phyloP scores from a whole-genome alignment of 2,888 invertebrate species.

The Lacanobia oleracea region DNA sequence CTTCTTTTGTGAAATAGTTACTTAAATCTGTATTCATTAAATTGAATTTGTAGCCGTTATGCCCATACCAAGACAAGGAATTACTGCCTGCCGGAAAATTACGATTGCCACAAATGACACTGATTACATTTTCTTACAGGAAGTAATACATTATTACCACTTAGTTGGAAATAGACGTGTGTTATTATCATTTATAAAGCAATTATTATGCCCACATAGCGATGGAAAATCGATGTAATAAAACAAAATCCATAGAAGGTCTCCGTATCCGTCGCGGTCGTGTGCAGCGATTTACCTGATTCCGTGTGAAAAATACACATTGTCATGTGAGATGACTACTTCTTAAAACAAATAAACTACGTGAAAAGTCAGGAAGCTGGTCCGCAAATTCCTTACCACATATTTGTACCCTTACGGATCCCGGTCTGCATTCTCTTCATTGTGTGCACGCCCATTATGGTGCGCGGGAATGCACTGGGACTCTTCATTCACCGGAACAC shows the following conservation, averaged over 20 bases:
- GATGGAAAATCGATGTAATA: slow-evolving; percentile 61
- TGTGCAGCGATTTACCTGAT: neutral
- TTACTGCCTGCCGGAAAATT: slow-evolving; percentile 55
- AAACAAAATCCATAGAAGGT: slow-evolving; percentile 22
- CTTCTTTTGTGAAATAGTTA: slow-evolving; percentile 58
- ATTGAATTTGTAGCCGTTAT: slow-evolving; percentile 16
- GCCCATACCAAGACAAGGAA: slow-evolving; percentile 43
- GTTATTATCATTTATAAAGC: slow-evolving; percentile 64
- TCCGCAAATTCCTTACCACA: slow-evolving; percentile 80
- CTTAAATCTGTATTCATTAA: slow-evolving; percentile 7
- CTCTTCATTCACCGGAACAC: slow-evolving; percentile 76
- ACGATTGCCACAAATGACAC: slow-evolving; percentile 51
- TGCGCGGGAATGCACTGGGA: slow-evolving; percentile 78
- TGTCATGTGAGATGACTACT: slow-evolving; percentile 20
- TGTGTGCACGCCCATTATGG: slow-evolving; percentile 76
- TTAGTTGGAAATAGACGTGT: slow-evolving; percentile 46
- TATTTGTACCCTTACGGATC: slow-evolving; percentile 77
- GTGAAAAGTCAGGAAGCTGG: slow-evolving; percentile 72
- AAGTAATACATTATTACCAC: slow-evolving; percentile 54
- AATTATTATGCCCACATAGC: slow-evolving; percentile 63
- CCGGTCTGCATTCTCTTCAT: slow-evolving; percentile 77
- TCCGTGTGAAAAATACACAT: slow-evolving; percentile 6
- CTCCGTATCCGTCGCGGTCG: too few species aligned
- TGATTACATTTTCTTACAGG: slow-evolving; percentile 62
- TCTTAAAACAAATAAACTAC: slow-evolving; percentile 28